Evolutionary conservation across 2,888 invertebrate genomes (phyloP).

Genomic region (Ochropacha duplaris): DNA sequence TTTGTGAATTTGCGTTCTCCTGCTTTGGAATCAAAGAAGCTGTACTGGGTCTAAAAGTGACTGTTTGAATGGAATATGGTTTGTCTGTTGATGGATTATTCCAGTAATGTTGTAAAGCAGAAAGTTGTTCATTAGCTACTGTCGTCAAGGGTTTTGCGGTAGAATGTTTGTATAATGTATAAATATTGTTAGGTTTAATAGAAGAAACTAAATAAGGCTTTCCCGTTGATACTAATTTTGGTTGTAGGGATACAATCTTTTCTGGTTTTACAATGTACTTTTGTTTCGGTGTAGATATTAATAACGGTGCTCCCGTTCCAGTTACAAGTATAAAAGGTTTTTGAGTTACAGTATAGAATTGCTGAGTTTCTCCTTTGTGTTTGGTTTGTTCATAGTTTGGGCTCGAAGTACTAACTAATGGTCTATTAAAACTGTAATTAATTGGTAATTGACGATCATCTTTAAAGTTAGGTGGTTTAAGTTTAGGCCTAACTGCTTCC

Average conservation of each 20-base stretch:
- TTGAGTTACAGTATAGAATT: constrained; percentile 48
- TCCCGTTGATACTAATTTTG: constrained; percentile 42
- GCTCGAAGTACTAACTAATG: constrained; percentile 37
- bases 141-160: constrained; percentile 64
- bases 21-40: constrained; percentile 47
- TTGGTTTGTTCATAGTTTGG: constrained; percentile 34
- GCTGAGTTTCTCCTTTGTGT: constrained; percentile 40
- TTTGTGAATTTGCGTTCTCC: constrained; percentile 54
- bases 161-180: constrained; percentile 48
- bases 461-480: constrained; percentile 73
- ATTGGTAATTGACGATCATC: constrained; percentile 74
- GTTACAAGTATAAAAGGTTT: constrained; percentile 58
- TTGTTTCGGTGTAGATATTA: constrained; percentile 57
- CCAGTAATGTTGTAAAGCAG: constrained; percentile 68
- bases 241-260: constrained; percentile 46
- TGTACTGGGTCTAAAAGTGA: constrained; percentile 47
- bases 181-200: constrained; percentile 46
- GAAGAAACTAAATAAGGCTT: constrained; percentile 57
- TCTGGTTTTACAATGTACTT: constrained; percentile 51
- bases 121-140: constrained; percentile 61
- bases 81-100: constrained; percentile 51
- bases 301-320: constrained; percentile 50
- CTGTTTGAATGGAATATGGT: constrained; percentile 41
- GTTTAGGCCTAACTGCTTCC: constrained; percentile 53
- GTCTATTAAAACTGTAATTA: constrained; percentile 63